Evolutionary conservation across 2,113 vertebrate species (phyloP), one percentile per base, ranked within the genome.

Genomic region (Hippocampus comes): DNA sequence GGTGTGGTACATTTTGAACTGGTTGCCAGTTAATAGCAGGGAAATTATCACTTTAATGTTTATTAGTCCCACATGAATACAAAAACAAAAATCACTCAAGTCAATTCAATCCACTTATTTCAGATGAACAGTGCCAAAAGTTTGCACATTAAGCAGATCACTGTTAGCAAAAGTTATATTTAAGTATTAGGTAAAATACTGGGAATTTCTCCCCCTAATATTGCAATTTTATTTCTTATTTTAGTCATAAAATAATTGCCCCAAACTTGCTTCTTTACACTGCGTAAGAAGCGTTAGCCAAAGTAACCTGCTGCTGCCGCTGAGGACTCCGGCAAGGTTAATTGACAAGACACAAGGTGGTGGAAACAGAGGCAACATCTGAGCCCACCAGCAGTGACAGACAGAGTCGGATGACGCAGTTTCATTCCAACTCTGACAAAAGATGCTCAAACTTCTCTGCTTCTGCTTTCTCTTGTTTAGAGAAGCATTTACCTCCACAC

Each of bases 281-380:
- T 25, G 11, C 9, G 43, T 15, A 46, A 46, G 43, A 3, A 20
- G 30, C 20, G 38, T 76, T 61, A 71, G 53, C 67, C 75, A 67
- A 69, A 72, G 81, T 78, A 85, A 84, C 71, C 60, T 53, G 69
- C 69, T 55, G 49, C 18, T 56, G 67, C 77, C 10, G 48, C 76
- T 53, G 38, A 67, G 70, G 63, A 51, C 80, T 80, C 68, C 71
- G 60, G 42, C 81, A 17, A 68, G 74, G 72, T 76, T 84, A 60
- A 86, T 85, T 86, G 85, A 87, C 84, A 70, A 85, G 80, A 84
- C 78, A 86, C 75, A 72, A 89, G 74, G 80, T 70, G 78, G 84
- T 71, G 82, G 75, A 67, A 74, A 81, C 42, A 34, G 67, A 60
- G 65, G 65, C 60, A 74, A 67, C 81, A 74, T 74, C 55, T 72